Conservation (phyloP, 2,888 invertebrate species). For the Hanleya hanleyi region DNA sequence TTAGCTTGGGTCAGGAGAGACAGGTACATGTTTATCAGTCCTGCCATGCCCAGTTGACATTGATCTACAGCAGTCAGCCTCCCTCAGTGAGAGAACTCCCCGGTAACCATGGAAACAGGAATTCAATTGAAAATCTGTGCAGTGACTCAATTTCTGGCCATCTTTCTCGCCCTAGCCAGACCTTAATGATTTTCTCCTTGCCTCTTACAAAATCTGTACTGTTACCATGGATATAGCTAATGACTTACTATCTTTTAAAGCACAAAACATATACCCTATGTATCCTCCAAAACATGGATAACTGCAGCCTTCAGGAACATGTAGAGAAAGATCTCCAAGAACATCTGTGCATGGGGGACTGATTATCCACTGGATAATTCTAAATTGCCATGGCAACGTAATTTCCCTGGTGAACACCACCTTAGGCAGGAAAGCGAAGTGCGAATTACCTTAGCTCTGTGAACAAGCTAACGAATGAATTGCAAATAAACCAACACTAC, state of each 20-base stretch:
- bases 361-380: not conserved
- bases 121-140: slow-evolving; percentile 11
- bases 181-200: not conserved
- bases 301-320: too few relatives aligned
- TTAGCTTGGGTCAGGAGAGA: slow-evolving; percentile 50
- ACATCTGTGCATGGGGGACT: not conserved
- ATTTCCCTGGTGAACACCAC: slow-evolving; percentile 3
- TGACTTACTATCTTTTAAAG: not conserved
- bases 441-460: not conserved
- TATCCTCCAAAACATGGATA: too few relatives aligned
- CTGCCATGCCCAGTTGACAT: slow-evolving; percentile 22
- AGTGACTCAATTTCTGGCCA: slow-evolving; percentile 3
- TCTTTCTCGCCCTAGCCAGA: not conserved
- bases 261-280: too few relatives aligned
- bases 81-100: slow-evolving; percentile 1
- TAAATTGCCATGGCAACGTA: slow-evolving; percentile 5
- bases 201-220: not conserved
- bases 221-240: slow-evolving; percentile 3
- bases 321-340: not conserved
- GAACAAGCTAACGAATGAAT: too few relatives aligned
- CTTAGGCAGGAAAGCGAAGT: not conserved
- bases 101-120: slow-evolving; percentile 5
- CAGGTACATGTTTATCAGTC: slow-evolving; percentile 56
- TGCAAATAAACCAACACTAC: too few relatives aligned
- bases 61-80: slow-evolving; percentile 10